phyloP scores from a whole-genome alignment of 1,140 invertebrate species.

The Leucophenga varia region DNA sequence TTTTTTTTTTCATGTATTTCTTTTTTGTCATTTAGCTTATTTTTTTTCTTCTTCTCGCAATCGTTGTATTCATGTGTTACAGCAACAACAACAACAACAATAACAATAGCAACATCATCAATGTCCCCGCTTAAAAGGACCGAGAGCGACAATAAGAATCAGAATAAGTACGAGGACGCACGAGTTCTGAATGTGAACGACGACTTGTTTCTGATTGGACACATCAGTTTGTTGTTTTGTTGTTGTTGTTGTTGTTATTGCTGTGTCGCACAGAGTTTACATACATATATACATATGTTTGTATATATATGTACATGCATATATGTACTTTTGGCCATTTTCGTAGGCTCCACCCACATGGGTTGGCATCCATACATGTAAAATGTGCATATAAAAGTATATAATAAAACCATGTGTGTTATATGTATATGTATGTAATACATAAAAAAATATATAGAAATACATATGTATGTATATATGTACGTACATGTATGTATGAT shows the following conservation, averaged over 20 bases:
- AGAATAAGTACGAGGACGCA: conserved; percentile 13
- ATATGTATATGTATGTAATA: conserved; percentile 7
- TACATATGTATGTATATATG: no score
- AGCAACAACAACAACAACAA: no score
- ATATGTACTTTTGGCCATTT: conserved; percentile 30
- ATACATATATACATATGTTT: no score
- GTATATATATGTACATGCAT: conserved; percentile 1
- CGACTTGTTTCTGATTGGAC: conserved; percentile 45
- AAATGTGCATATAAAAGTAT: conserved; percentile 5
- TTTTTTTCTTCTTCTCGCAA: no score
- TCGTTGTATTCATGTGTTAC: no score
- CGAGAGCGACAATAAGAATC: conserved; percentile 1
- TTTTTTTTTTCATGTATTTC: no score
- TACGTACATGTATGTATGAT: no score
- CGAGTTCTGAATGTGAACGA: no score
- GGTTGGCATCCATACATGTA: conserved; percentile 11
- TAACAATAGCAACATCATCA: conserved; percentile 5
- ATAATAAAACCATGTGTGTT: conserved; percentile 16
- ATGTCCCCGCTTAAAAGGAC: conserved; percentile 9
- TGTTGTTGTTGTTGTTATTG: no score
- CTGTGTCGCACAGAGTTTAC: conserved; percentile 5
- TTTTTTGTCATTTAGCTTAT: conserved; percentile 4
- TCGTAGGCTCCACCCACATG: conserved; percentile 43
- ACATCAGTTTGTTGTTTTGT: conserved; percentile 13
- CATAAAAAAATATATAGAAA: no score